These are phyloP conservation scores for Cisticola juncidis DNA, from an alignment of 2,113 vertebrate species.

Conservation along the genomic window DNA sequence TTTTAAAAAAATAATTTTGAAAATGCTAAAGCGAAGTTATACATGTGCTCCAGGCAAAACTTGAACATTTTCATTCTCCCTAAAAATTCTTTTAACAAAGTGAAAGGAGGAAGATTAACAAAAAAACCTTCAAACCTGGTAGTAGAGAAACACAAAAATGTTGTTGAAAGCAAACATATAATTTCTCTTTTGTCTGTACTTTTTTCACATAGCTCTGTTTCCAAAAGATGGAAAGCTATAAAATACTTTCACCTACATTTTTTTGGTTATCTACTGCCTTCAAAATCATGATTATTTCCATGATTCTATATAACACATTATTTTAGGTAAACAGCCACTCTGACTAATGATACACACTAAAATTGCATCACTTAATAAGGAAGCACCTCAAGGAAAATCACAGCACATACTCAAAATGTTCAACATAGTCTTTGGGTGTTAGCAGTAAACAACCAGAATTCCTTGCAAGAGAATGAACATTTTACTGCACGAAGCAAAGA, in stretches of 20 bases:
- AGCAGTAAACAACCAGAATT: neutral
- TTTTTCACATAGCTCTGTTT: neutral
- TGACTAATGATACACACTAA: neutral
- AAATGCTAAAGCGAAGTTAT: neutral
- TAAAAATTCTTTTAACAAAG: neutral
- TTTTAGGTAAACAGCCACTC: neutral
- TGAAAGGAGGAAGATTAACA: neutral
- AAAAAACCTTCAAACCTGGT: neutral
- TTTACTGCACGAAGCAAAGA: neutral
- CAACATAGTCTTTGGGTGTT: neutral
- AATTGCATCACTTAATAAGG: neutral
- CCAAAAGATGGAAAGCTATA: neutral
- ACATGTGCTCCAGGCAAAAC: neutral
- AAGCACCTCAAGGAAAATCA: neutral
- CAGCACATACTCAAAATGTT: neutral
- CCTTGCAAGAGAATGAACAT: neutral
- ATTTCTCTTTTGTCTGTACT: neutral
- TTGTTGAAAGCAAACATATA: neutral
- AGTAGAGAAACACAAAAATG: neutral
- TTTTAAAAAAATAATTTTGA: neutral
- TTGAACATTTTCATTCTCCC: neutral
- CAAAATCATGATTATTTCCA: fast-evolving
- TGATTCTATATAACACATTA: neutral
- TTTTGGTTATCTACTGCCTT: neutral
- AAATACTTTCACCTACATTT: neutral